Conservation (phyloP, 2,888 invertebrate species). For the Acrobasis suavella region DNA sequence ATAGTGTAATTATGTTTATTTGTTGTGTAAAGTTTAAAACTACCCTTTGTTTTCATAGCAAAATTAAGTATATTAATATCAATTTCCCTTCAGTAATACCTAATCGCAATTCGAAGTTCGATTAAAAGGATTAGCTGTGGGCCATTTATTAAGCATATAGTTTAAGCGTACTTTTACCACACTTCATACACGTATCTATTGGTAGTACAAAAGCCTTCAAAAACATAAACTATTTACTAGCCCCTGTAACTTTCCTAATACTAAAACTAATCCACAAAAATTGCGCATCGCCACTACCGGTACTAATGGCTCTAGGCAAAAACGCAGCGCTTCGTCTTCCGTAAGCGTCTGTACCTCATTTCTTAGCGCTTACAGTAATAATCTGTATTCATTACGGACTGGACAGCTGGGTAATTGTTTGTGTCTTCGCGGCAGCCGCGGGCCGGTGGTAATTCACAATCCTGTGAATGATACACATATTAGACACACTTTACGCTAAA, state of each 20-base stretch:
- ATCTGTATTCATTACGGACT: constrained; percentile 9
- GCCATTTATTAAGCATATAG: too few species aligned
- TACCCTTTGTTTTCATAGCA: too few species aligned
- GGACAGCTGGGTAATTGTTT: constrained; percentile 14
- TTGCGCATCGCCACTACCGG: not conserved
- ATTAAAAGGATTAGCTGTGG: too few species aligned
- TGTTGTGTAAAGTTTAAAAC: too few species aligned
- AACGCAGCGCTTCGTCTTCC: not conserved
- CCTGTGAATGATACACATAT: constrained; percentile 15
- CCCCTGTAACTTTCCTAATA: not conserved
- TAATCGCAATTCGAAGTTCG: too few species aligned
- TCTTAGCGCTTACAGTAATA: not conserved
- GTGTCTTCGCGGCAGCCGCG: not conserved
- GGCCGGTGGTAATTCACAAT: constrained; percentile 3
- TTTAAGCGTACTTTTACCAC: too few species aligned
- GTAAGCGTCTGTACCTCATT: constrained; percentile 14
- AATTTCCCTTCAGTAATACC: too few species aligned
- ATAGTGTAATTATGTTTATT: too few species aligned
- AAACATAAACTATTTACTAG: not conserved
- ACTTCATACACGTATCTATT: too few species aligned
- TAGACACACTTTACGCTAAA: not conserved
- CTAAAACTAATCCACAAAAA: not conserved
- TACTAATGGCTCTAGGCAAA: not conserved
- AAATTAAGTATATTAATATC: too few species aligned
- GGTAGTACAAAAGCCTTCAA: too few species aligned